Percentiles rank a stretch among this genome's conserved stretches.
Conservation (phyloP, 2,797 vertebrate species). For the Nothura maculosa region DNA sequence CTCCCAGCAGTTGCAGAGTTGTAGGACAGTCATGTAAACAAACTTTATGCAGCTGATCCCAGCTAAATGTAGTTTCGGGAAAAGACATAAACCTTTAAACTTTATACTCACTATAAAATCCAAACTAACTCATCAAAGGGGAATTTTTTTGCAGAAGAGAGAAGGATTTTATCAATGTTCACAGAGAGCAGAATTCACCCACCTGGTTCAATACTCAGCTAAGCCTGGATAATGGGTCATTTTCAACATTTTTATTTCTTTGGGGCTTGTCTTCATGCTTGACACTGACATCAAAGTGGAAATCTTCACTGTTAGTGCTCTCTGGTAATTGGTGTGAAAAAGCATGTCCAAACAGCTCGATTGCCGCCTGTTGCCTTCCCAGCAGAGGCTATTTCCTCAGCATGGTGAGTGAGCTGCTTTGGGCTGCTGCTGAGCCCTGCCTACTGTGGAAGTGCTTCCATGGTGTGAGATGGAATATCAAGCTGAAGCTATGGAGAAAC, state of each 20-base stretch:
- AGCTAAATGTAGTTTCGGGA: background rate
- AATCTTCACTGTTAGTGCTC: background rate
- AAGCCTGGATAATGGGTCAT: background rate
- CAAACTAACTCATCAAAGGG: background rate
- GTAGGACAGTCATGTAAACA: background rate
- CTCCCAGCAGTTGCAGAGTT: background rate
- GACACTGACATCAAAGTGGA: background rate
- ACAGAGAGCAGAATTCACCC: background rate
- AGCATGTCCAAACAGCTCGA: background rate
- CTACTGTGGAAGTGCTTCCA: rapidly evolving
- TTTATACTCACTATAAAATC: background rate
- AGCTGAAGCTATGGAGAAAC: background rate
- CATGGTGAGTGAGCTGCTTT: background rate
- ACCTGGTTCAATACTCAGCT: background rate
- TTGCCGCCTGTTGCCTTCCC: background rate
- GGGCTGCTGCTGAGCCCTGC: background rate
- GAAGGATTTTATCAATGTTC: background rate
- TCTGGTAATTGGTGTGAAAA: background rate
- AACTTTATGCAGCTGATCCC: background rate
- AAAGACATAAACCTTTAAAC: background rate
- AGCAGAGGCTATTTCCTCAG: rapidly evolving
- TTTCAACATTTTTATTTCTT: background rate
- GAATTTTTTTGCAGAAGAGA: background rate
- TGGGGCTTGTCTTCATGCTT: background rate
- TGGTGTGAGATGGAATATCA: background rate